phyloP scores from a whole-genome alignment of 2,797 vertebrate genomes.

The Gallinago solitaria region DNA sequence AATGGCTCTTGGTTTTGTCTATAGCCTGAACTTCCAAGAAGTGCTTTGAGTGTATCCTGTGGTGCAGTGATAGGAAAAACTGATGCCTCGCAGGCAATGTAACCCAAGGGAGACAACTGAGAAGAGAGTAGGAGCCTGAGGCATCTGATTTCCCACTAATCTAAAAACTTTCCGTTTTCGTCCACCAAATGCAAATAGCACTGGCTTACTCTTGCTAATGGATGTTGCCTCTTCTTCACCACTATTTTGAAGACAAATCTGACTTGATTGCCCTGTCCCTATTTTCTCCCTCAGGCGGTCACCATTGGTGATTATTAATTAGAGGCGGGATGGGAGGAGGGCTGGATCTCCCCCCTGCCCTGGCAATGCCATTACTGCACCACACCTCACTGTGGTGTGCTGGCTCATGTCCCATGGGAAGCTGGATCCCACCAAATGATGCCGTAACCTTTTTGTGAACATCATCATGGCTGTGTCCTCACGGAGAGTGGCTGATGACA shows the following conservation, averaged over 20 bases:
- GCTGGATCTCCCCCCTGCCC: neutral
- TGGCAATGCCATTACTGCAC: neutral
- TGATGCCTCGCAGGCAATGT: neutral
- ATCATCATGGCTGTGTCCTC: neutral
- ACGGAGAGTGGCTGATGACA: neutral
- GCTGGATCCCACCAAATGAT: neutral
- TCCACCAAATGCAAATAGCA: neutral
- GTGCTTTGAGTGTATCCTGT: neutral
- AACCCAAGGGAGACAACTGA: neutral
- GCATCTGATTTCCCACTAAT: neutral
- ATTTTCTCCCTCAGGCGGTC: neutral
- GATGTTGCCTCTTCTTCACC: neutral
- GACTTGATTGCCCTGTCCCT: neutral
- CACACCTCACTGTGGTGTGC: neutral
- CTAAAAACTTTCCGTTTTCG: neutral
- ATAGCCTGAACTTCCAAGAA: neutral
- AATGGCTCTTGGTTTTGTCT: neutral
- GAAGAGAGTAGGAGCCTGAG: neutral
- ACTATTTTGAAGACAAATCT: neutral
- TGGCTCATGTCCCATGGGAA: neutral
- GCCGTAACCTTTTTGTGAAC: neutral
- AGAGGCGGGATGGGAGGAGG: neutral
- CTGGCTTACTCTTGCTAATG: neutral
- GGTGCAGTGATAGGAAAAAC: neutral
- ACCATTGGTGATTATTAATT: neutral